phyloP scores from a whole-genome alignment of 2,888 invertebrate genomes.

The Polydrusus pterygomalis region DNA sequence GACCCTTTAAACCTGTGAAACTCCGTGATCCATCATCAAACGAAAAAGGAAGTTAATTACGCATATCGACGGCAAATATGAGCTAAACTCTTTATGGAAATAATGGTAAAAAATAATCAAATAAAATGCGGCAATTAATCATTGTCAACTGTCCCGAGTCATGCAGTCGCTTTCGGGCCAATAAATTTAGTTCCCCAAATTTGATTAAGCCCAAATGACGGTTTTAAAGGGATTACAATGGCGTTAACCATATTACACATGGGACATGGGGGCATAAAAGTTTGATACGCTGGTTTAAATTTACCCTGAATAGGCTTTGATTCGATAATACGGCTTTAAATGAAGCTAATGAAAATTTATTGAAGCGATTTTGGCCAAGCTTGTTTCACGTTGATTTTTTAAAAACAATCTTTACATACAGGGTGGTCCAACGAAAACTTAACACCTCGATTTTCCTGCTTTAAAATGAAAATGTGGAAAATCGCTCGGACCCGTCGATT shows the following conservation, averaged over 20 bases:
- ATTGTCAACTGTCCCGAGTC: neutral
- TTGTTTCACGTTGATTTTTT: neutral
- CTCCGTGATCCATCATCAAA: no score
- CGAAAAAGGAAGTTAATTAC: no score
- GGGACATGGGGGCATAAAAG: slow-evolving; percentile 33
- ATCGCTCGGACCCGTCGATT: no score
- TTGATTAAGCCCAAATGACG: slow-evolving; percentile 25
- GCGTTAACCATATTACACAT: slow-evolving; percentile 27
- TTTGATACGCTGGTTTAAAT: slow-evolving; percentile 7
- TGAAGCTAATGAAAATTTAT: slow-evolving; percentile 6
- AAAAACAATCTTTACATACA: no score
- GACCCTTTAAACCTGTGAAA: neutral
- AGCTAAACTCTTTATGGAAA: neutral
- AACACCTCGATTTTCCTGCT: no score
- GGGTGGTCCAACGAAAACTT: no score
- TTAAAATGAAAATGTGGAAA: no score
- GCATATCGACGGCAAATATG: no score
- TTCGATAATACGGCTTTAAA: slow-evolving; percentile 2
- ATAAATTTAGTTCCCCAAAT: slow-evolving; percentile 20
- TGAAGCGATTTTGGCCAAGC: neutral
- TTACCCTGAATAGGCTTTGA: slow-evolving; percentile 29
- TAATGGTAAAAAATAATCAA: neutral
- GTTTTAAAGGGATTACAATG: slow-evolving; percentile 34
- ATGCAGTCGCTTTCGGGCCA: slow-evolving; percentile 7
- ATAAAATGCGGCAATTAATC: neutral